A percentile compares a stretch with the other conserved stretches of the same genome.
These are phyloP conservation scores for Drosophila limbata DNA, from an alignment of 2,888 invertebrate species.

Conservation along the genomic window DNA sequence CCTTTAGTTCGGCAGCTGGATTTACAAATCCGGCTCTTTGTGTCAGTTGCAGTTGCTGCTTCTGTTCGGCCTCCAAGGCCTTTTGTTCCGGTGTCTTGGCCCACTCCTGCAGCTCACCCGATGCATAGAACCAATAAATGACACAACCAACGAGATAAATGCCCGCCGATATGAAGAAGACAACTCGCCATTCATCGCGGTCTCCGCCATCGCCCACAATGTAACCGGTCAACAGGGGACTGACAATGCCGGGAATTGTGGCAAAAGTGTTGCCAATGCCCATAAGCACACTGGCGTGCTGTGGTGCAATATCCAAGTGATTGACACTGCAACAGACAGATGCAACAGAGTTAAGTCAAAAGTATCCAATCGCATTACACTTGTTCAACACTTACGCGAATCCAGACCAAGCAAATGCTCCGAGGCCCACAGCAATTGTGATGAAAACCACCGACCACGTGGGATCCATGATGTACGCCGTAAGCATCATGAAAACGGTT, in stretches of 20 bases:
- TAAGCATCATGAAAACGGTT: constrained; percentile 93
- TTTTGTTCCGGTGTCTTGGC: constrained; percentile 86
- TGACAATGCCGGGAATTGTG: constrained; percentile 96
- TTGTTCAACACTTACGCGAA: constrained; percentile 88
- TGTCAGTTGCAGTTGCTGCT: constrained; percentile 72
- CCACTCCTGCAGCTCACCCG: constrained; percentile 94
- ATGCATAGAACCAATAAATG: constrained; percentile 92
- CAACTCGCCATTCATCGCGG: constrained; percentile 92
- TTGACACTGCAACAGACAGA: constrained; percentile 88
- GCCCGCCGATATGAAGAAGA: constrained; percentile 93
- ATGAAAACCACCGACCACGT: constrained; percentile 92
- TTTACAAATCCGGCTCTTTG: constrained; percentile 79
- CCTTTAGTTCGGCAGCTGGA: constrained; percentile 84
- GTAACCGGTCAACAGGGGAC: constrained; percentile 92
- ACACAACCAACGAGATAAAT: constrained; percentile 94
- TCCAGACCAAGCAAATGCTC: constrained; percentile 97
- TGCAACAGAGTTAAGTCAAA: constrained; percentile 1
- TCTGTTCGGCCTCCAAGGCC: constrained; percentile 77
- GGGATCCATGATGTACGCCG: constrained; percentile 90
- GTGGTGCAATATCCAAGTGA: constrained; percentile 96
- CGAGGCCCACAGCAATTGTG: constrained; percentile 94
- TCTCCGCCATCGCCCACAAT: constrained; percentile 88
- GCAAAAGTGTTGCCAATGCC: constrained; percentile 96
- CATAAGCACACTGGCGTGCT: constrained; percentile 96
- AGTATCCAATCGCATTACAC: background rate